Conservation (phyloP, 2,888 invertebrate species). For the Phorcus lineatus region DNA sequence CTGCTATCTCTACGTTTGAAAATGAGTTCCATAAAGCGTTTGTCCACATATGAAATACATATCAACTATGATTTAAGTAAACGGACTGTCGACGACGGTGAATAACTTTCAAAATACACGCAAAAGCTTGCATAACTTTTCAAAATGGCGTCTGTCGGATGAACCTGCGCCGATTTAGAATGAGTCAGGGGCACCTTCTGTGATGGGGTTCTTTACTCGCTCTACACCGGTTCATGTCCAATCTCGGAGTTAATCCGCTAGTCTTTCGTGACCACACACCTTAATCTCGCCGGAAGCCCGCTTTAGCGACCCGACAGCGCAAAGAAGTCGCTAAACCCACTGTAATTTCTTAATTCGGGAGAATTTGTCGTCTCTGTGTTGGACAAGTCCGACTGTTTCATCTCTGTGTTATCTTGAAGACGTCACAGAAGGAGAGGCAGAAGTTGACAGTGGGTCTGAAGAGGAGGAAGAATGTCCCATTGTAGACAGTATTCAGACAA, state of each 20-base stretch:
- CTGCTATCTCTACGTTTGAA: too few species aligned
- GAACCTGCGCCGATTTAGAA: background rate
- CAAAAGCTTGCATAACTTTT: background rate
- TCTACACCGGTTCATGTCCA: background rate
- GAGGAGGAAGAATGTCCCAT: too few species aligned
- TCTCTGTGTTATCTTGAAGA: background rate
- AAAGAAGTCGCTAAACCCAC: background rate
- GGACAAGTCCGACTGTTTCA: background rate
- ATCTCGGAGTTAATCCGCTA: constrained; percentile 16
- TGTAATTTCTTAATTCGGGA: constrained; percentile 7
- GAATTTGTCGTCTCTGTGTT: background rate
- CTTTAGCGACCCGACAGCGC: background rate
- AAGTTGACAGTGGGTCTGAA: too few species aligned
- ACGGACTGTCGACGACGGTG: too few species aligned
- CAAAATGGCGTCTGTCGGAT: background rate
- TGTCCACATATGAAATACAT: too few species aligned
- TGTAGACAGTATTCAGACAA: too few species aligned
- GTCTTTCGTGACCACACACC: constrained; percentile 14
- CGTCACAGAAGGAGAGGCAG: too few species aligned
- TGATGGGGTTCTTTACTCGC: background rate
- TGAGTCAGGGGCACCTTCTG: background rate
- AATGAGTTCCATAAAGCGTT: too few species aligned
- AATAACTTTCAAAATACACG: background rate
- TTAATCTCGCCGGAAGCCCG: constrained; percentile 16
- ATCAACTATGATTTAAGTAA: too few species aligned